Conservation (phyloP, 2,113 vertebrate species). For the Petroica traversi region DNA sequence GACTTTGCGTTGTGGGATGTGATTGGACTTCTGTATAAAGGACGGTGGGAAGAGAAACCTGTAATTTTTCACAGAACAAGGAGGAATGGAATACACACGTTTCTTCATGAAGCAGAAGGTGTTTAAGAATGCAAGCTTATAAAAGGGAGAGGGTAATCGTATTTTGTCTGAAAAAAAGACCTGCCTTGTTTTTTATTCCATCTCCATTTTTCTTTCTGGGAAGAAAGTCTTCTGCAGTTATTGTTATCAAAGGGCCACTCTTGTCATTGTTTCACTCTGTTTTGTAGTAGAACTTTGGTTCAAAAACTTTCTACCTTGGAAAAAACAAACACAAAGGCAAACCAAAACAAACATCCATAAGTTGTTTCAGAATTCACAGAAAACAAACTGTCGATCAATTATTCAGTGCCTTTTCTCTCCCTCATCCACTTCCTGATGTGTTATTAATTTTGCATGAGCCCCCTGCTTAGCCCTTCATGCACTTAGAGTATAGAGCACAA, state of each 20-base stretch:
- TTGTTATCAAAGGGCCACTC: background rate
- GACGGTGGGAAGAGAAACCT: background rate
- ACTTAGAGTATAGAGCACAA: background rate
- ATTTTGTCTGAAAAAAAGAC: background rate
- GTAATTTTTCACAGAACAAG: background rate
- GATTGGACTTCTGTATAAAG: background rate
- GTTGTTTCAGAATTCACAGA: background rate
- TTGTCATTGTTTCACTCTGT: background rate
- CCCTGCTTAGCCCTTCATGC: background rate
- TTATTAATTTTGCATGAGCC: constrained; percentile 55
- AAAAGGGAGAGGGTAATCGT: background rate
- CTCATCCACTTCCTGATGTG: background rate
- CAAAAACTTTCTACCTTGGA: background rate
- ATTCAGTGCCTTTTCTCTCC: background rate
- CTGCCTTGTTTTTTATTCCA: background rate
- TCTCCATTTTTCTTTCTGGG: background rate
- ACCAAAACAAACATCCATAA: background rate
- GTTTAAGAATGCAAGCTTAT: background rate
- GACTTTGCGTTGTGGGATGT: background rate
- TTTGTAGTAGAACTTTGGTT: background rate
- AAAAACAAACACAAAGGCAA: background rate
- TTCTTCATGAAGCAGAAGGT: background rate
- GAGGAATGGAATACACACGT: background rate
- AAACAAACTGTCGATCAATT: background rate
- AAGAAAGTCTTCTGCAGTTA: background rate